phyloP scores from a whole-genome alignment of 2,113 vertebrate species.

The Acinonyx jubatus region DNA sequence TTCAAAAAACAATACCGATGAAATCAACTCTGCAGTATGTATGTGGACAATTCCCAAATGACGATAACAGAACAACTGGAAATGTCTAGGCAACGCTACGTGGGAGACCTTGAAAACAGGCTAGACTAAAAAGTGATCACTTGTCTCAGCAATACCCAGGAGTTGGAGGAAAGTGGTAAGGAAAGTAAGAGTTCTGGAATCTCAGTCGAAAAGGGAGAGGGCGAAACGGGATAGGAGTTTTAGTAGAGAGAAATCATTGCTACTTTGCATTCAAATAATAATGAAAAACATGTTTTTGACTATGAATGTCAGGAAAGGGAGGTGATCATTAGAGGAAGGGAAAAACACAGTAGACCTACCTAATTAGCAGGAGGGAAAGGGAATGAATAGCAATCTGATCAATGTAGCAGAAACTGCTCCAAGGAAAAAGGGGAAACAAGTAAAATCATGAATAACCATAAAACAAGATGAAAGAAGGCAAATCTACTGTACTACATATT shows the following conservation, averaged over 20 bases:
- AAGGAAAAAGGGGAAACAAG: constrained; percentile 25
- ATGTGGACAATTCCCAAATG: neutral
- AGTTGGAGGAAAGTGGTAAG: neutral
- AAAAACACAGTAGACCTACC: constrained; percentile 37
- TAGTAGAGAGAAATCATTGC: neutral
- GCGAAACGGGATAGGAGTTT: neutral
- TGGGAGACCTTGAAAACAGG: neutral
- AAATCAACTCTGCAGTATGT: neutral
- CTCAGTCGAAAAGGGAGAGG: neutral
- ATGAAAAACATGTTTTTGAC: constrained; percentile 56
- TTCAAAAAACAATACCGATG: neutral
- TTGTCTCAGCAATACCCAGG: neutral
- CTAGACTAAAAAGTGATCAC: neutral
- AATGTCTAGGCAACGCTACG: neutral
- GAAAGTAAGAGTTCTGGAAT: neutral
- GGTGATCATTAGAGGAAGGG: constrained; percentile 44
- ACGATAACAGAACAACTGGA: neutral
- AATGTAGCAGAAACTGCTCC: constrained; percentile 50
- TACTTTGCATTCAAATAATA: constrained; percentile 18
- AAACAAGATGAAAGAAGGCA: constrained; percentile 18
- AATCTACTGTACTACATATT: neutral
- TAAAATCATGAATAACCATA: constrained; percentile 47
- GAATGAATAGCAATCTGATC: neutral
- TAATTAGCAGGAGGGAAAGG: constrained; percentile 41
- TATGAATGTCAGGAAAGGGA: constrained; percentile 59